Conservation (phyloP, 2,797 vertebrate species). For the Cyclopterus lumpus region DNA sequence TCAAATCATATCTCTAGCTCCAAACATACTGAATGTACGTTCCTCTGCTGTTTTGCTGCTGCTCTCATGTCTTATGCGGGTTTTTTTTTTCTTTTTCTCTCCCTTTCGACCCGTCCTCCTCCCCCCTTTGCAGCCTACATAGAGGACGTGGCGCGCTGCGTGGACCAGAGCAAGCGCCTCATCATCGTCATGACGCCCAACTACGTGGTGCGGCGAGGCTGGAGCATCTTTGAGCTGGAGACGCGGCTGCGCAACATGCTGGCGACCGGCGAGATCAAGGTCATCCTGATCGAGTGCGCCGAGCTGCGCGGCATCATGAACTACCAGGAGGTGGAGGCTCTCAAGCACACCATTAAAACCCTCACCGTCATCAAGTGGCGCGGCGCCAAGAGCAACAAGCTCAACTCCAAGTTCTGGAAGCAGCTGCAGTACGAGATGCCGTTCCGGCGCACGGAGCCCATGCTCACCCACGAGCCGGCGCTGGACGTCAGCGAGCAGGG, state of each 20-base stretch:
- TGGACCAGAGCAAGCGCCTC: conserved; percentile 98
- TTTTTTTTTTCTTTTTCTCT: not conserved
- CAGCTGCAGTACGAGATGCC: conserved; percentile 99
- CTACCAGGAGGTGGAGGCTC: conserved; percentile 99
- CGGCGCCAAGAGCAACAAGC: conserved; percentile 97
- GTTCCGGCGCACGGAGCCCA: conserved; percentile 95
- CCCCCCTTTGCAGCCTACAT: conserved; percentile 88
- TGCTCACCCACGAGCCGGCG: conserved; percentile 93
- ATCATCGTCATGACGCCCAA: conserved; percentile 99
- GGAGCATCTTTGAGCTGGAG: conserved; percentile 99
- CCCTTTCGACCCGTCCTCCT: not conserved
- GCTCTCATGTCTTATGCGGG: not conserved
- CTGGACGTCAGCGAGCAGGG: conserved; percentile 98
- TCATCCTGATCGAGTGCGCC: conserved; percentile 98
- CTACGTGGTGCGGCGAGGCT: conserved; percentile 96
- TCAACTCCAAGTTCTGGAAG: conserved; percentile 99
- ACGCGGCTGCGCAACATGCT: conserved; percentile 97
- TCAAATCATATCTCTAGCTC: conserved; percentile 21
- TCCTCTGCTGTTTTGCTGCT: not conserved
- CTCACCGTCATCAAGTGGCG: conserved; percentile 98
- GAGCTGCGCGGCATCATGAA: conserved; percentile 98
- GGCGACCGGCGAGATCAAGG: conserved; percentile 97
- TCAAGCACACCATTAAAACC: conserved; percentile 98
- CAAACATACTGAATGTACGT: conserved; percentile 3
- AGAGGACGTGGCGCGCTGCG: conserved; percentile 97